Evolutionary conservation across 2,797 vertebrate species (phyloP).

Genomic region (Danio jaintianensis): DNA sequence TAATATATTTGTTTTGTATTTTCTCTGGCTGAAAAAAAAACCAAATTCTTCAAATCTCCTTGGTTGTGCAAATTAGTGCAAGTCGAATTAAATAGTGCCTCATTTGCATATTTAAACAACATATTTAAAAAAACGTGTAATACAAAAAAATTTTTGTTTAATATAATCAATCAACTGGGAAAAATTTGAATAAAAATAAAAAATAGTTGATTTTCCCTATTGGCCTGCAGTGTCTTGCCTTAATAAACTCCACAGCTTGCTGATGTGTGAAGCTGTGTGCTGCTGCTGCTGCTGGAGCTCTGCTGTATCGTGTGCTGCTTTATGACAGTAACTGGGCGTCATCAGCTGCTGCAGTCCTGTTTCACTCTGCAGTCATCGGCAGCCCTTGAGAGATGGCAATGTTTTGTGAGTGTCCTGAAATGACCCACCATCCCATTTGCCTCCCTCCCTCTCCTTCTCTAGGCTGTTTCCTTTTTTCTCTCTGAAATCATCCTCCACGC

Average conservation of each 20-base stretch:
- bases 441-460: conserved; percentile 46
- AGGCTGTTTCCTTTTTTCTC: conserved; percentile 47
- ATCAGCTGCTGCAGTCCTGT: conserved; percentile 42
- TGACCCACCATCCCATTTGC: conserved; percentile 60
- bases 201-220: too few species aligned
- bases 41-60: too few species aligned
- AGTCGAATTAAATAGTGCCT: too few species aligned
- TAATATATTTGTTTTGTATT: too few species aligned
- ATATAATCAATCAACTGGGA: too few species aligned
- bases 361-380: conserved; percentile 55
- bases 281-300: neutral
- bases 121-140: too few species aligned
- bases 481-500: conserved; percentile 35
- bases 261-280: neutral
- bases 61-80: too few species aligned
- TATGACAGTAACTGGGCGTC: conserved; percentile 28
- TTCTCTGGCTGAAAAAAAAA: too few species aligned
- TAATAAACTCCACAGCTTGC: neutral
- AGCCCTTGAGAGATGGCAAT: conserved; percentile 55
- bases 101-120: too few species aligned
- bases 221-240: neutral
- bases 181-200: too few species aligned
- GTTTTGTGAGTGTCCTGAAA: conserved; percentile 59
- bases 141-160: too few species aligned
- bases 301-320: conserved; percentile 7